Percentiles rank a stretch among this genome's conserved stretches.
Conservation (phyloP, 2,113 vertebrate species). For the Podarcis raffonei region DNA sequence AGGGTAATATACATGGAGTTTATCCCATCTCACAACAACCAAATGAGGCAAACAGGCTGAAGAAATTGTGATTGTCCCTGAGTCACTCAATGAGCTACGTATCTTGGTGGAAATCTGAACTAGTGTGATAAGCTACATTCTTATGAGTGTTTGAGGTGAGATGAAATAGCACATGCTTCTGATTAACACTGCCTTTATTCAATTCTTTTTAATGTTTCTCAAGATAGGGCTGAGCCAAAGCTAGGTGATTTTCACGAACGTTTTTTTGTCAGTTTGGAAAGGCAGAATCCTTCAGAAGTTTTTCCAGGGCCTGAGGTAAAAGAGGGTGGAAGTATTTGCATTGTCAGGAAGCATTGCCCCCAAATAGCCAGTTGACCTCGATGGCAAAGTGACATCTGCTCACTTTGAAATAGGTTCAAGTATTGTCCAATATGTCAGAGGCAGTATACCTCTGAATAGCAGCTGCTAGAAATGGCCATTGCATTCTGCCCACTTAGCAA, state of each 20-base stretch:
- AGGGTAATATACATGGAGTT: background rate
- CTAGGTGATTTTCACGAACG: background rate
- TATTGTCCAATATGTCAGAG: background rate
- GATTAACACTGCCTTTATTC: background rate
- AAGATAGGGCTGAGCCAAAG: background rate
- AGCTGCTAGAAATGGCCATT: too few species aligned
- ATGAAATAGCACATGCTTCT: background rate
- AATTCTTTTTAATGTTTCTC: background rate
- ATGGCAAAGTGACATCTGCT: background rate
- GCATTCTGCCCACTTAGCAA: background rate
- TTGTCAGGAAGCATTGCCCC: background rate
- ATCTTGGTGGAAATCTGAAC: too few species aligned
- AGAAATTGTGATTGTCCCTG: background rate
- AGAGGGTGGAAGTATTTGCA: background rate
- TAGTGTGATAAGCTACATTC: background rate
- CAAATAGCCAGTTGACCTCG: background rate
- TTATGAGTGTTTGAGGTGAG: background rate
- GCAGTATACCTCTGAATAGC: background rate
- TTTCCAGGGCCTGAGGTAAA: background rate
- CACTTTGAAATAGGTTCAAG: too few species aligned
- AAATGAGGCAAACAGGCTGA: background rate
- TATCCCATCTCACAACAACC: background rate
- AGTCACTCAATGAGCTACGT: too few species aligned
- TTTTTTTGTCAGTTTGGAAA: background rate
- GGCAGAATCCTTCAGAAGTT: background rate